Conservation (phyloP, 1,140 invertebrate genomes). For the Tetragonula clypearis region DNA sequence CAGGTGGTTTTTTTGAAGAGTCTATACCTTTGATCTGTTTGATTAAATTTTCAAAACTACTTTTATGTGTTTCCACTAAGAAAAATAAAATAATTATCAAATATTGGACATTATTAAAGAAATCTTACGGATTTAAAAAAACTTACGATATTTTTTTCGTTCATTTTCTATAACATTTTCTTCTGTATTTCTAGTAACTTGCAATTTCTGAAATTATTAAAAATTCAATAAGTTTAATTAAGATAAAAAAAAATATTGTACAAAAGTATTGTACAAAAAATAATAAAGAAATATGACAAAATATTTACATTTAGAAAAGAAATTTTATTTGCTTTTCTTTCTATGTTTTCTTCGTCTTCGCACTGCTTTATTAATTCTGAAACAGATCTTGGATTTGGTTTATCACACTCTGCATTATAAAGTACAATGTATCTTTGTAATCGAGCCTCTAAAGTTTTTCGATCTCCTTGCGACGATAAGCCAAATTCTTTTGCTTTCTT, state of each 20-base stretch:
- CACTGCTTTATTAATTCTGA: constrained; percentile 79
- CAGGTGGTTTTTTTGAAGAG: constrained; percentile 28
- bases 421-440: constrained; percentile 79
- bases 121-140: constrained; percentile 17
- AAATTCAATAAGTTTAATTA: constrained; percentile 30
- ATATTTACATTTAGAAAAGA: constrained; percentile 46
- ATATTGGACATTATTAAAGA: constrained; percentile 1
- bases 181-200: constrained; percentile 75
- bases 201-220: constrained; percentile 69
- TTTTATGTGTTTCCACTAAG: constrained; percentile 74
- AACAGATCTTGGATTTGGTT: constrained; percentile 76
- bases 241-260: not conserved
- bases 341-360: constrained; percentile 79
- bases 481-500: constrained; percentile 82
- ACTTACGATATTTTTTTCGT: constrained; percentile 80
- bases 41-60: constrained; percentile 75
- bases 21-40: constrained; percentile 69
- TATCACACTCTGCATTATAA: constrained; percentile 83
- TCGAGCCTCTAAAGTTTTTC: constrained; percentile 78
- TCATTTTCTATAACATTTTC: constrained; percentile 78
- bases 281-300: not conserved
- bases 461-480: constrained; percentile 80
- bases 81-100: constrained; percentile 56
- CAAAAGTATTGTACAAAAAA: constrained; percentile 17
- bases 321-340: constrained; percentile 70